Evolutionary conservation across 2,113 vertebrate species (phyloP), one percentile per base, ranked within the genome.

Genomic region (Holacanthus passer): DNA sequence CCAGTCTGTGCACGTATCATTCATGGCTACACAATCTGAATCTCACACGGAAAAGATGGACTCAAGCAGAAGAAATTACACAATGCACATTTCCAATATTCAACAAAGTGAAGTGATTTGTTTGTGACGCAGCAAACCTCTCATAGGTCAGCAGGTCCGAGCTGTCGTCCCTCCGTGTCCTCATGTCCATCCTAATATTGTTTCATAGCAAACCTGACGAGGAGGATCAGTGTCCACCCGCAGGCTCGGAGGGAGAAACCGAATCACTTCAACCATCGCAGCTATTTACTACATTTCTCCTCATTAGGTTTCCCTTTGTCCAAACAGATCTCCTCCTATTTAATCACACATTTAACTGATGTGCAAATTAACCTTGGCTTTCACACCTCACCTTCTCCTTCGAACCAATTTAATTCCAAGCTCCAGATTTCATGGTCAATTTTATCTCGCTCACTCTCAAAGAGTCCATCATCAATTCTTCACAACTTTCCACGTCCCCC

Each of bases 391-490:
- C 88, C 55, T 48, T 75, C 85, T 91, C 90, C 90, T 92, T 94
- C 93, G 81, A 92, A 82, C 82, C 92, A 94, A 95, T 95, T 95
- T 95, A 94, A 95, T 94, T 95, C 93, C 84, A 73, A 92, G 88
- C 91, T 87, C 79, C 93, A 89, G 92, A 95, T 96, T 96, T 96
- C 94, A 96, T 89, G 94, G 95, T 94, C 95, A 95, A 94, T 95
- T 96, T 95, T 95, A 95, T 96, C 94, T 93, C 88, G 65, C 90
- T 89, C 91, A 82, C 88, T 90, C 91, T 95, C 87, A 94, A 94
- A 91, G 93, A 94, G 92, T 92, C 93, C 91, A 90, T 95, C 94
- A 95, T 95, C 94, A 94, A 95, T 95, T 94, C 93, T 94, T 95
- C 94, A 93, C 93, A 95, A 96, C 92, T 95, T 95, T 93, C 92